Conservation (phyloP, 2,888 invertebrate species). For the Hirtodrosophila trivittata region DNA sequence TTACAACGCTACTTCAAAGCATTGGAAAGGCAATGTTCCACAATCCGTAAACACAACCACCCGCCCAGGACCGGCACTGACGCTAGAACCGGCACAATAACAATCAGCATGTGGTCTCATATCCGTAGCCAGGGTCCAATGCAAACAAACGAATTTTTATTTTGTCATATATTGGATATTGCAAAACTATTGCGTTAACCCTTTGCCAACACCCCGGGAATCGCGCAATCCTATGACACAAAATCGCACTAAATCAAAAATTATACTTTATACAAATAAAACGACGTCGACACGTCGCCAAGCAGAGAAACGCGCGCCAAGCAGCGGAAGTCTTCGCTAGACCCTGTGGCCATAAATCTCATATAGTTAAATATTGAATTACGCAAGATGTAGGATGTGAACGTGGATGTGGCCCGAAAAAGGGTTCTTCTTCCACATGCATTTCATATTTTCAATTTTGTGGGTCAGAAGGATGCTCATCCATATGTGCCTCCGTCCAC, state of each 20-base stretch:
- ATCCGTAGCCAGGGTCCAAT: constrained; percentile 57
- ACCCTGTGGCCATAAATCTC: constrained; percentile 79
- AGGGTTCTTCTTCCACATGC: constrained; percentile 51
- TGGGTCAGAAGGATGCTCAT: constrained; percentile 73
- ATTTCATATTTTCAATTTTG: constrained; percentile 60
- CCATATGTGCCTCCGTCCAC: constrained; percentile 33
- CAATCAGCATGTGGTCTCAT: constrained; percentile 81
- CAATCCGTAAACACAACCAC: constrained; percentile 17
- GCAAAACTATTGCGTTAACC: constrained; percentile 77
- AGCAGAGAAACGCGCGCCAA: constrained; percentile 22
- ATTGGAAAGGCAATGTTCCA: constrained; percentile 22
- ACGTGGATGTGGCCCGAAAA: constrained; percentile 29
- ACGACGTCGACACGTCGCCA: constrained; percentile 28
- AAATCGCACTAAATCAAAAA: constrained; percentile 81
- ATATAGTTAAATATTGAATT: constrained; percentile 81
- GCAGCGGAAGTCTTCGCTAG: constrained; percentile 61
- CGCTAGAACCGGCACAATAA: constrained; percentile 49
- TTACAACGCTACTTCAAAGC: constrained; percentile 14
- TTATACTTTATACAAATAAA: constrained; percentile 79
- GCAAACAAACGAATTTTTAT: constrained; percentile 66
- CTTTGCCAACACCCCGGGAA: constrained; percentile 35
- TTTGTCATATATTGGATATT: constrained; percentile 56
- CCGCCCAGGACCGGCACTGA: constrained; percentile 10
- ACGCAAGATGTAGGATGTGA: constrained; percentile 62
- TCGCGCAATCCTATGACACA: constrained; percentile 64